Conservation (phyloP, 2,797 vertebrate species). For the Acanthis flammea region DNA sequence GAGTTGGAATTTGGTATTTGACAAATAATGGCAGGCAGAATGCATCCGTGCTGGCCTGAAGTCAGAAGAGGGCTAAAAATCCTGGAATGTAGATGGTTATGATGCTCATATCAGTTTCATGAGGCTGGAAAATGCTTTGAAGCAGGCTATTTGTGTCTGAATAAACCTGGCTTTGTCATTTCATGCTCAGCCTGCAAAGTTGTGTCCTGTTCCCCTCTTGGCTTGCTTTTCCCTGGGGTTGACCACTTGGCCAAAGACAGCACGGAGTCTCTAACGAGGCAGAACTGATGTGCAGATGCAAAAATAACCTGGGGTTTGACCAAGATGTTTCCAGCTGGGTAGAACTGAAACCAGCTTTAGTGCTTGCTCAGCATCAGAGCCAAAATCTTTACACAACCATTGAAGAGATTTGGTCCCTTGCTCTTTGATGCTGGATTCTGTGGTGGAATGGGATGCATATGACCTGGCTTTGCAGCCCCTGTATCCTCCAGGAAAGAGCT, state of each 20-base stretch:
- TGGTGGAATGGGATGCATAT: accelerated
- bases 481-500: background rate
- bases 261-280: background rate
- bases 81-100: background rate
- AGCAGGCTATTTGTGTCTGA: background rate
- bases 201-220: conserved; percentile 19
- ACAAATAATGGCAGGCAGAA: background rate
- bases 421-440: background rate
- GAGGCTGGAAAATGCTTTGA: conserved; percentile 16
- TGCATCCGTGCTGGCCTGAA: background rate
- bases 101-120: background rate
- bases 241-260: conserved; percentile 34
- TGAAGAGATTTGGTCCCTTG: background rate
- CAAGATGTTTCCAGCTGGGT: background rate
- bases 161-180: conserved; percentile 46
- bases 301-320: conserved; percentile 40
- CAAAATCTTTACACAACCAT: background rate
- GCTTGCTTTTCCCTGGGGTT: conserved; percentile 5
- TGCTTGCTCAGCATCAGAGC: background rate
- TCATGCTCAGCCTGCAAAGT: conserved; percentile 16
- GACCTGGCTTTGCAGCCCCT: background rate
- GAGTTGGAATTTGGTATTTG: conserved; percentile 22
- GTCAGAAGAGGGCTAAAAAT: background rate
- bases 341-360: background rate
- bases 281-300: conserved; percentile 7